Percentiles rank a stretch among this genome's conserved stretches.
phyloP scores from a whole-genome alignment of 2,888 invertebrate species.

The Brenthis hecate region DNA sequence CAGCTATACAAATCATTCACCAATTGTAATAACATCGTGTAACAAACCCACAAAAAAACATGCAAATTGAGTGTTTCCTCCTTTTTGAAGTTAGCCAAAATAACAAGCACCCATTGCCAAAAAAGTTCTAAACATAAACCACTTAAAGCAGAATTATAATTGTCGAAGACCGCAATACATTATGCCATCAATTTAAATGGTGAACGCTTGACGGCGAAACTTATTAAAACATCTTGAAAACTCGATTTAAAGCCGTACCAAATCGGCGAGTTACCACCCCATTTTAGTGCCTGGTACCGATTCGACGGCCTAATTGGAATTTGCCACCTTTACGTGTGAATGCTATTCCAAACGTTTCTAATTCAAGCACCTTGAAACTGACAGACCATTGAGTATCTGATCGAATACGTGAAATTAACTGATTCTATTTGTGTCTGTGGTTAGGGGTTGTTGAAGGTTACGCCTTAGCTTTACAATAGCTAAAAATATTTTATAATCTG shows the following conservation, averaged over 20 bases:
- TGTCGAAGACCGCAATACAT: conserved; percentile 3
- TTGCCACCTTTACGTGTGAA: conserved; percentile 53
- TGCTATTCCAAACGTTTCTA: conserved; percentile 35
- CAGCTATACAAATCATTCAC: too few relatives aligned
- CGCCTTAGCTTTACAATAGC: neutral
- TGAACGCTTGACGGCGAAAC: conserved; percentile 24
- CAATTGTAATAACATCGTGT: too few relatives aligned
- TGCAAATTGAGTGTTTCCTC: too few relatives aligned
- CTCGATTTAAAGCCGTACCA: conserved; percentile 29
- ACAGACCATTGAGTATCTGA: conserved; percentile 46
- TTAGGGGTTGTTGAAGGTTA: neutral
- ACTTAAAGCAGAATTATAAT: neutral
- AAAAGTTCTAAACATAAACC: neutral
- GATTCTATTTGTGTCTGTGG: conserved; percentile 23
- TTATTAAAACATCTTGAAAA: conserved; percentile 37
- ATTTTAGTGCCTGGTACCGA: conserved; percentile 37
- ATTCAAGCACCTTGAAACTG: conserved; percentile 46
- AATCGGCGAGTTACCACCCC: conserved; percentile 28
- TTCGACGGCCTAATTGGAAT: conserved; percentile 48
- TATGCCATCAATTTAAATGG: conserved; percentile 26
- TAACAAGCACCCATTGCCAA: neutral
- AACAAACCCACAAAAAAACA: too few relatives aligned
- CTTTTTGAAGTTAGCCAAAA: neutral
- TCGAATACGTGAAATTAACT: conserved; percentile 23
- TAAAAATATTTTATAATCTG: too few relatives aligned